Evolutionary conservation across 2,797 vertebrate species (phyloP), one percentile per base, ranked within the genome.

Genomic region (Gallinago solitaria): DNA sequence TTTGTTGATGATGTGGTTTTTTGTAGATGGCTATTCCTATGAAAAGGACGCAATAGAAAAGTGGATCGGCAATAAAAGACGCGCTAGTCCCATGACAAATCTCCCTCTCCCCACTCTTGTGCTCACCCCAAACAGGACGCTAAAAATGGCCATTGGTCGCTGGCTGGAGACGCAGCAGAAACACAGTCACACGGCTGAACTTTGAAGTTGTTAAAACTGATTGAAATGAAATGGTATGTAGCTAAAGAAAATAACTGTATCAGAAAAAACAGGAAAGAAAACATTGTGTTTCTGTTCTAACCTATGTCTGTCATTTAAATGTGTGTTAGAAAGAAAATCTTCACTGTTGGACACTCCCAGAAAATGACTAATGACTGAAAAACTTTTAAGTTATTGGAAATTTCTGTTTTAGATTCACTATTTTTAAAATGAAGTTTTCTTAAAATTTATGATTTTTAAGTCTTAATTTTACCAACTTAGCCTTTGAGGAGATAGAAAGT

Each of bases 71-170:
- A 98, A 87, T 21, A 98, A 98, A 91, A 98, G 98, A 87, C 98
- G 97, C 48, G 98, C 98, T 21, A 99, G 99, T 89, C 98, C 99
- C 61, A 99, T 99, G 99, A 99, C 98, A 0, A 99, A 99, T 85
- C 97, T 99, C 83, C 97, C 98, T 61, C 98, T 99, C 15, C 94
- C 92, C 87, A 99, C 98, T 32, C 93, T 98, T 5, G 37, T 97
- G 27, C 98, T 99, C 41, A 99, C 97, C 47, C 98, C 99, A 37
- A 99, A 99, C 71, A 98, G 98, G 87, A 98, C 98, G 41, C 97
- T 99, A 84, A 99, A 99, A 98, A 99, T 98, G 98, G 98, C 99
- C 10, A 99, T 99, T 64, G 83, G 93, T 30, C 98, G 98, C 56
- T 99, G 99, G 99, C 98, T 98, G 9, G 98, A 98, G 64, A 94